Evolutionary conservation across 2,797 vertebrate species (phyloP), one percentile per base, ranked within the genome.

Genomic region (Odontamblyopus lacepedii): DNA sequence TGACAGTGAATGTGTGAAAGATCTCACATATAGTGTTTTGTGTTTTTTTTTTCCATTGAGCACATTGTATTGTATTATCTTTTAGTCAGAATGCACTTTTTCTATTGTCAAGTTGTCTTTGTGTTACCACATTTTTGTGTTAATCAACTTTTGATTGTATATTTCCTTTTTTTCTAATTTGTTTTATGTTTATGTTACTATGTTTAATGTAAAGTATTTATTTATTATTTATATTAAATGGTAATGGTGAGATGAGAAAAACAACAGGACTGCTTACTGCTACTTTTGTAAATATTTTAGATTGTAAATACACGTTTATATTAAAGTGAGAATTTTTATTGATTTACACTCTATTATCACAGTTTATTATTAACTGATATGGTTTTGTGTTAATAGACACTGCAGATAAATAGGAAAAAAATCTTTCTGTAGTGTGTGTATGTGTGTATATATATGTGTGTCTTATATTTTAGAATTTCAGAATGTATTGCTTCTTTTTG

Each of bases 191-290:
- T 23, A 23, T 23, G 81, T 44, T 72, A 78, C 77, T 74, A 72
- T 88, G 70, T 81, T 75, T 13, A 71, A 85, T 83, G 66, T 19
- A 80, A 78, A 60, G 11, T 35, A 71, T 77, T 69, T 85, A 81
- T 88, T 89, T 90, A 87, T 89, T 88, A 87, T 86, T 89, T 77
- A 71, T 80, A 41, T 66, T 19, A 78, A 78, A 70, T 27, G 2
- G 35, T 27, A 67, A 61, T 23, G 64, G 76, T 65, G 12, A 72
- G 19, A 23, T 51, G 41, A 5, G 29, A 4, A 79, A 15, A 13
- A 48, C 44, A 13, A 78, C 73, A 83, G 29, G 78, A 86, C 75
- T 78, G 73, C 23, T 23, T 23, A 23, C 23, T 23, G 23, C 23
- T 23, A 23, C 23, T 23, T 23, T 23, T 68, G 89, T 92, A 89